Base-by-base conservation (phyloP, 1,140 invertebrate species). In the Meteorus sp. region DNA sequence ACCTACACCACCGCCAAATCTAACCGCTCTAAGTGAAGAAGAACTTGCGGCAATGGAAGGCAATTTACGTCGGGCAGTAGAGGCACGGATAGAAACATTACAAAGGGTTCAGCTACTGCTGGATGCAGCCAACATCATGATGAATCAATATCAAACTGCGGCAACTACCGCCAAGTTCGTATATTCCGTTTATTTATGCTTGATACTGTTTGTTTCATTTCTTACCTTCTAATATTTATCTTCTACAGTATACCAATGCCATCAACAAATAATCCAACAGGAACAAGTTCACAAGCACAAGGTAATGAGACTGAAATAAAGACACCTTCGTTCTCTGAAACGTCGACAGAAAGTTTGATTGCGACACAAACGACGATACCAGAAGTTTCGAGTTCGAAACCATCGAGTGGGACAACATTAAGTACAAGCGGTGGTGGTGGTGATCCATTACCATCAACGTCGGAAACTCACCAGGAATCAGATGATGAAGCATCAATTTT, bases 1-100 rank as follows among this genome's bases (percentile, higher is more conserved):
- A 39, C 92, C 93, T 11, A 81, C 81, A 37, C 84, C 86, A 3
- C 83, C 85, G 9, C 80, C 85, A 9, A 87, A 91, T 75, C 84
- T 95, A 19, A 82, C 84, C 52, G 85, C 83, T 35, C 80, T 99
- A 13, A 87, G 85, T 44, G 85, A 88, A 29, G 93, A 95, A 56
- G 95, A 99, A 72, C 79, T 99, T 23, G 80, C 84, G 59, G 81
- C 84, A 19, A 88, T 99, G 88, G 97, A 99, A 77, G 94, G 94
- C 22, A 86, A 86, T 56, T 87, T 94, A 65, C 82, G 95, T 64
- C 84, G 88, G 67, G 89, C 94, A 64, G 84, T 98, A 22, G 94
- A 98, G 74, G 93, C 94, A 4, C 83, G 97, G 56, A 88, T 99
- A 51, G 86, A 87, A 63, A 79, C 70, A 5, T 59, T 80, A 7